phyloP scores from a whole-genome alignment of 2,797 vertebrate species.

The Falco columbarius region DNA sequence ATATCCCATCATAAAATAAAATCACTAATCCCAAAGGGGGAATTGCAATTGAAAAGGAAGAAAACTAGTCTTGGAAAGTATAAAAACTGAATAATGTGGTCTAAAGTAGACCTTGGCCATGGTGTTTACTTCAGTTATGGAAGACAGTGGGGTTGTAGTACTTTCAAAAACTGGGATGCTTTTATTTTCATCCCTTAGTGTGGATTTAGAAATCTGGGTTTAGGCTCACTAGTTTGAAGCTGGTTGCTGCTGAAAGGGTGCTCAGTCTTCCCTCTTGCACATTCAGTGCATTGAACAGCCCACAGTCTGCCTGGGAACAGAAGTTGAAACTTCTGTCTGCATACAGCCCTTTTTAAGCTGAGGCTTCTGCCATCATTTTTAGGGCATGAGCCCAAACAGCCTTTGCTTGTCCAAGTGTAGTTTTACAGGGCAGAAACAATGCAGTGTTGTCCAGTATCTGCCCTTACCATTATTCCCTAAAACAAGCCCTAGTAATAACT shows the following conservation, averaged over 20 bases:
- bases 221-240: not conserved
- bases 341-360: not conserved
- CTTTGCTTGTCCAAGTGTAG: not conserved
- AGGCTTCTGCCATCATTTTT: not conserved
- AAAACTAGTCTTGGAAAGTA: not conserved
- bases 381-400: not conserved
- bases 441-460: not conserved
- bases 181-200: not conserved
- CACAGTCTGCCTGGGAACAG: not conserved
- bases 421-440: not conserved
- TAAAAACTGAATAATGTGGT: not conserved
- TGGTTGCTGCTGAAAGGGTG: not conserved
- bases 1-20: constrained; percentile 34
- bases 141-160: not conserved
- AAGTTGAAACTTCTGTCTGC: not conserved
- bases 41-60: constrained; percentile 2
- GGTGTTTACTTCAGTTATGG: not conserved
- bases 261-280: not conserved
- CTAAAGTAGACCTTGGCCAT: not conserved
- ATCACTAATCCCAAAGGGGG: constrained; percentile 37
- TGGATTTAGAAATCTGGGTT: not conserved
- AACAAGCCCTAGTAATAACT: not conserved
- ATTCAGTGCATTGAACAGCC: not conserved
- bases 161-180: not conserved
- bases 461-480: no score